Conservation (phyloP, 1,140 invertebrate species). For the Drosophila orena region DNA sequence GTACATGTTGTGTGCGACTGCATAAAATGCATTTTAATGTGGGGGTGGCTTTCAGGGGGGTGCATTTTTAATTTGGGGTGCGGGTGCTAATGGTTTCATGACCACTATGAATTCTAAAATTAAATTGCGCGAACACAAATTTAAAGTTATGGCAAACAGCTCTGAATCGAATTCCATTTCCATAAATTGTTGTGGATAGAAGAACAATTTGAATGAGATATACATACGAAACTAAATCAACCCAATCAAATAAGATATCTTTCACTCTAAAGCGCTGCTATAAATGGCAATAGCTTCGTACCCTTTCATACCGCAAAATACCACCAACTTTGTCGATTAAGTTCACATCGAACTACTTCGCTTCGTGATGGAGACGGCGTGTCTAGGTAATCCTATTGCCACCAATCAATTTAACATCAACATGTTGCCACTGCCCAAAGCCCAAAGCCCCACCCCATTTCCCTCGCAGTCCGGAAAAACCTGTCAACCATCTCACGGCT, state of each 20-base stretch:
- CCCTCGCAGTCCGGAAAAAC: slow-evolving; percentile 9
- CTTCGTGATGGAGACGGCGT: slow-evolving; percentile 24
- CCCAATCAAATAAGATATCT: neutral
- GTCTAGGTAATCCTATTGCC: slow-evolving; percentile 35
- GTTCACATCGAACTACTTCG: neutral
- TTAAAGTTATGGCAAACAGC: slow-evolving; percentile 15
- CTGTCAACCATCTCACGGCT: slow-evolving; percentile 57
- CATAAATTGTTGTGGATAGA: neutral
- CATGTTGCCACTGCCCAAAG: slow-evolving; percentile 5
- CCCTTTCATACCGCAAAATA: neutral
- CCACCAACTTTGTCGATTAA: slow-evolving; percentile 1
- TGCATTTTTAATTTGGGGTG: slow-evolving; percentile 1
- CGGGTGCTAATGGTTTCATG: slow-evolving; percentile 64
- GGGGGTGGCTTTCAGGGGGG: slow-evolving; percentile 19
- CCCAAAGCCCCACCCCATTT: slow-evolving; percentile 1
- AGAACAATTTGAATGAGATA: neutral
- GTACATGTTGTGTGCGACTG: slow-evolving; percentile 45
- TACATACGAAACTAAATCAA: neutral
- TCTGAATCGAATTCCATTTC: no score
- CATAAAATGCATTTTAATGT: slow-evolving; percentile 76
- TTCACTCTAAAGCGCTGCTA: neutral
- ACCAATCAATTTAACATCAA: slow-evolving; percentile 47
- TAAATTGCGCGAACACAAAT: slow-evolving; percentile 55
- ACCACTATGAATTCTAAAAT: slow-evolving; percentile 51
- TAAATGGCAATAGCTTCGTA: neutral